Evolutionary conservation across 1,140 invertebrate species (phyloP).

Genomic region (Zelostemma sp.): DNA sequence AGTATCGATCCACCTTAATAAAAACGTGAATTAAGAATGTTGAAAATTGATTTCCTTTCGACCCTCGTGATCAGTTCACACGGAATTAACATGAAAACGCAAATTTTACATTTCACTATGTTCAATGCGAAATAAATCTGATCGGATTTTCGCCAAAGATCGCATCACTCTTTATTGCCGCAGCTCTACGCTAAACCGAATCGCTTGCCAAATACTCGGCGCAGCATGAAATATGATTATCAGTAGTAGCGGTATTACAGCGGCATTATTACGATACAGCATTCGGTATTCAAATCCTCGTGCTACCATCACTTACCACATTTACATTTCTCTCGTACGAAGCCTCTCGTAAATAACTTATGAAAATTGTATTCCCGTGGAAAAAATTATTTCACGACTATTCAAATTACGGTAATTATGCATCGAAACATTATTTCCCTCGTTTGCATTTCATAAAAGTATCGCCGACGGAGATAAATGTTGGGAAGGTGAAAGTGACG

Average conservation of each 20-base stretch:
- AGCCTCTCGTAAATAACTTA: background rate
- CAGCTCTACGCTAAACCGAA: slow-evolving; percentile 9
- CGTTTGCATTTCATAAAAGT: too few relatives aligned
- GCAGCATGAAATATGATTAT: slow-evolving; percentile 19
- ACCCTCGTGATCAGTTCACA: too few relatives aligned
- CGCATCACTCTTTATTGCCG: slow-evolving; percentile 5
- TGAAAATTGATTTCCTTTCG: too few relatives aligned
- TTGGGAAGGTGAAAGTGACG: background rate
- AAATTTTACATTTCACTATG: background rate
- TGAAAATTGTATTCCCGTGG: background rate
- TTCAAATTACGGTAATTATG: background rate
- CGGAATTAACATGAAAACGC: too few relatives aligned
- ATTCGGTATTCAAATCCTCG: slow-evolving; percentile 14
- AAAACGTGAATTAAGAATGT: too few relatives aligned
- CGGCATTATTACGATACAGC: slow-evolving; percentile 13
- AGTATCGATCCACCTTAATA: too few relatives aligned
- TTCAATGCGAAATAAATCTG: background rate
- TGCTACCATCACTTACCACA: slow-evolving; percentile 9
- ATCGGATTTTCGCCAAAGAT: slow-evolving; percentile 8
- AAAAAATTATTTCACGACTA: background rate
- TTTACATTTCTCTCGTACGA: slow-evolving; percentile 6
- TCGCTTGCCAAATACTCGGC: slow-evolving; percentile 14
- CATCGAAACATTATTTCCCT: background rate
- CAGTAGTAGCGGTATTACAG: slow-evolving; percentile 14
- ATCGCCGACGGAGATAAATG: background rate